Conservation (phyloP, 2,797 vertebrate genomes). For the Trichosurus vulpecula region DNA sequence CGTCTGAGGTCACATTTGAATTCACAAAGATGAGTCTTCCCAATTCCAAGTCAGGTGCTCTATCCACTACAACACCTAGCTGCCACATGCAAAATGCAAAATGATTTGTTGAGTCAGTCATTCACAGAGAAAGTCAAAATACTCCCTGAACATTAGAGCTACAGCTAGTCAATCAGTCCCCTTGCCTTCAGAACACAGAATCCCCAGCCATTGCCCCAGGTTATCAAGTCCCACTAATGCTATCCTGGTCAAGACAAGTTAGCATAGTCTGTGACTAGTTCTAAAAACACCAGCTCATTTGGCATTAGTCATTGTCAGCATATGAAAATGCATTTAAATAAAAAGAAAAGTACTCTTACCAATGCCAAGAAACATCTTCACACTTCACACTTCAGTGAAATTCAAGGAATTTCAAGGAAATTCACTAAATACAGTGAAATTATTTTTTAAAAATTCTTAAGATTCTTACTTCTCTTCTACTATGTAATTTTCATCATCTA, state of each 20-base stretch:
- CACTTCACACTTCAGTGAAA: background rate
- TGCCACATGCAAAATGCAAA: background rate
- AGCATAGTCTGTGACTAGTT: background rate
- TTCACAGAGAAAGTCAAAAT: slow-evolving; percentile 10
- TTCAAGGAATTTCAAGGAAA: background rate
- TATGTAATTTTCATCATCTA: background rate
- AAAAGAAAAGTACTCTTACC: slow-evolving; percentile 6
- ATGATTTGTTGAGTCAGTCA: background rate
- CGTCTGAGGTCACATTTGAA: background rate
- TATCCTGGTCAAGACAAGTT: background rate
- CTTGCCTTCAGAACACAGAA: slow-evolving; percentile 9
- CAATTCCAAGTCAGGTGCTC: background rate
- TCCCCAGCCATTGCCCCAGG: background rate
- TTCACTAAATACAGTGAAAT: background rate
- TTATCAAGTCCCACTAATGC: background rate
- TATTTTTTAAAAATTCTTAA: background rate
- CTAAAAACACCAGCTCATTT: slow-evolving; percentile 24
- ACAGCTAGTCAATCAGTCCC: background rate
- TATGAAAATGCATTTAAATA: slow-evolving; percentile 21
- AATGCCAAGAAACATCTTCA: background rate
- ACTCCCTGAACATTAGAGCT: slow-evolving; percentile 4
- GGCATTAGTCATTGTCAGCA: slow-evolving; percentile 7
- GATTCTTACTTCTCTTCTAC: background rate
- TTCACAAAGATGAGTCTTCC: background rate
- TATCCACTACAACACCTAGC: background rate